A percentile compares a stretch with the other conserved stretches of the same genome.
These are phyloP conservation scores for Drosophila ustulata DNA, from an alignment of 2,888 invertebrate species.

Conservation along the genomic window DNA sequence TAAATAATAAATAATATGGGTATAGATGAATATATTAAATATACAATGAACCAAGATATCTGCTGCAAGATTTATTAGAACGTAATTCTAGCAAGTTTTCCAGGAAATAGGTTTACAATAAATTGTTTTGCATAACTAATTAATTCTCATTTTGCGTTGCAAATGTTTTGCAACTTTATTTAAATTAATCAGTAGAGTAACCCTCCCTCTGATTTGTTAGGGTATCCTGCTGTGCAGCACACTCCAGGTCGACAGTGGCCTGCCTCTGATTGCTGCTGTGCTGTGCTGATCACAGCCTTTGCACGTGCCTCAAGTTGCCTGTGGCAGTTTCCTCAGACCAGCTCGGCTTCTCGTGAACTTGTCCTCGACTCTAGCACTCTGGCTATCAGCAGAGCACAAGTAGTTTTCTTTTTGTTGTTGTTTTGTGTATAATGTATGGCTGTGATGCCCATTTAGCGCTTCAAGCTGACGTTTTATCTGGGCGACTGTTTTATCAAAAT, in stretches of 20 bases:
- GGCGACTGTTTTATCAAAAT: constrained; percentile 49
- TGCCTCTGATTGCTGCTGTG: background rate
- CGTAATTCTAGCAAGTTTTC: background rate
- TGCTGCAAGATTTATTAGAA: background rate
- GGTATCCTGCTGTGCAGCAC: constrained; percentile 14
- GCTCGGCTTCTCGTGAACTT: constrained; percentile 28
- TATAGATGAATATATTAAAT: no score
- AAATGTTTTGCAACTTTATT: background rate
- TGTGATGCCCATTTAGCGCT: constrained; percentile 30
- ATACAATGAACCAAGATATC: no score
- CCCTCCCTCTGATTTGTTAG: background rate
- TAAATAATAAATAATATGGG: no score
- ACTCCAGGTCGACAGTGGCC: background rate
- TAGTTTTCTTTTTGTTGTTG: constrained; percentile 13
- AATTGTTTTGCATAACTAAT: background rate
- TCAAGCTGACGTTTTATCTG: constrained; percentile 32
- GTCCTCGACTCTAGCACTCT: constrained; percentile 11
- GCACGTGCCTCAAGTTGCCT: constrained; percentile 29
- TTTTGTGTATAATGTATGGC: constrained; percentile 19
- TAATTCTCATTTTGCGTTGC: background rate
- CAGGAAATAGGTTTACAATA: background rate
- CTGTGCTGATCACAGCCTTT: background rate
- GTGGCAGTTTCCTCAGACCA: background rate
- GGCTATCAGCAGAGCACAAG: constrained; percentile 17
- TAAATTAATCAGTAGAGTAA: background rate